Evolutionary conservation across 2,113 vertebrate species (phyloP).

Genomic region (Cariama cristata): DNA sequence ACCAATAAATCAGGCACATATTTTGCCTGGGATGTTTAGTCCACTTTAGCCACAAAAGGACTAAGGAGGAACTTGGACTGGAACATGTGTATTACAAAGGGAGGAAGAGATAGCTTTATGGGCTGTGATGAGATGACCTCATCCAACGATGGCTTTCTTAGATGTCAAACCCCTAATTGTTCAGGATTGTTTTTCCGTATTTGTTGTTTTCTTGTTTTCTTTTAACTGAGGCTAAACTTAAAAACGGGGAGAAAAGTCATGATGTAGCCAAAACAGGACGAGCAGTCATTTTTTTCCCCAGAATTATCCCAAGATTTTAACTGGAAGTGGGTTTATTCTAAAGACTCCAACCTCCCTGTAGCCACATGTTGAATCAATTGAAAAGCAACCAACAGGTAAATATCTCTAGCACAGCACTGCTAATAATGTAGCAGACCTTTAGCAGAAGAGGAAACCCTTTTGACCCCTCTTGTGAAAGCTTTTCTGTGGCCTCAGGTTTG

Average conservation of each 20-base stretch:
- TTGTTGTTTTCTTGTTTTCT: constrained; percentile 9
- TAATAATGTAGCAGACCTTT: constrained; percentile 59
- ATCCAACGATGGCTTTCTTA: constrained; percentile 49
- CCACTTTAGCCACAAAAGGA: constrained; percentile 32
- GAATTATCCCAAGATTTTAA: constrained; percentile 14
- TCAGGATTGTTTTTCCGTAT: background rate
- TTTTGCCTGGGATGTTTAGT: constrained; percentile 36
- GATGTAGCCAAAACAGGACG: background rate
- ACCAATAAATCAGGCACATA: constrained; percentile 51
- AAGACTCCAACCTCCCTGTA: constrained; percentile 13
- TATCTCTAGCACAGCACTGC: constrained; percentile 59
- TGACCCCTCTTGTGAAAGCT: constrained; percentile 51
- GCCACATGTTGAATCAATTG: constrained; percentile 69
- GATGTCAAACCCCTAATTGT: constrained; percentile 39
- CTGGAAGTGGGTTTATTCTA: constrained; percentile 20
- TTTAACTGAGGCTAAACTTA: constrained; percentile 5
- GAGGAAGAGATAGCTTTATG: constrained; percentile 62
- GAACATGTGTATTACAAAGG: constrained; percentile 38
- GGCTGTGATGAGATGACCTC: constrained; percentile 62
- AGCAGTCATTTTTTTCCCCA: background rate
- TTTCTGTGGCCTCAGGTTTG: constrained; percentile 37
- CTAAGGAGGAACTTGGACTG: constrained; percentile 33
- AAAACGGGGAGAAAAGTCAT: background rate
- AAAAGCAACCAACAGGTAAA: constrained; percentile 71
- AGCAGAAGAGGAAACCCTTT: constrained; percentile 61